Conservation (phyloP, 2,888 invertebrate species). For the Neoitamus cyanurus region DNA sequence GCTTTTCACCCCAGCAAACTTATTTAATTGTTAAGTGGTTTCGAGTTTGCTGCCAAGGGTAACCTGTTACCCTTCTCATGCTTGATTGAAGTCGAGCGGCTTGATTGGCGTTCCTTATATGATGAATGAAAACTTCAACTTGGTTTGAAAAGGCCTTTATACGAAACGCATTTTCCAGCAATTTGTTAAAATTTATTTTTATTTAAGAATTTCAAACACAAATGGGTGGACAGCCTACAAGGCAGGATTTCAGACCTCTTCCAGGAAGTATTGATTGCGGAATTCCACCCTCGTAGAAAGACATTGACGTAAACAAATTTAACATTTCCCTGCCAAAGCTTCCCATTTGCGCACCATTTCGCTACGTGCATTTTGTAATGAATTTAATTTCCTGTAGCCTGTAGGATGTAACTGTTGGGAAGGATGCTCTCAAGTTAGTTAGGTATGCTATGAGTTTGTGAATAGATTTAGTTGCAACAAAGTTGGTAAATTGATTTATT, state of each 20-base stretch:
- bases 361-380: no score
- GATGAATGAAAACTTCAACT: not conserved
- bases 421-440: no score
- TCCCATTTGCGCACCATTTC: not conserved
- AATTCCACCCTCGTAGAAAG: not conserved
- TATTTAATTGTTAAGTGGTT: not conserved
- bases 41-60: not conserved
- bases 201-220: not conserved
- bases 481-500: no score
- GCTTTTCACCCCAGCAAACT: not conserved
- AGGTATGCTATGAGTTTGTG: no score
- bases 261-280: not conserved
- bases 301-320: not conserved
- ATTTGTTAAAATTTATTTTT: not conserved
- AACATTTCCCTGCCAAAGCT: not conserved
- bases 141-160: not conserved
- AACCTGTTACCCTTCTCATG: not conserved
- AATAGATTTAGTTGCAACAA: no score
- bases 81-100: not conserved
- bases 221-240: not conserved
- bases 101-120: not conserved
- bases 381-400: no score
- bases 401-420: no score
- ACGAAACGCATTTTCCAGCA: not conserved
- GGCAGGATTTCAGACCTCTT: not conserved